Evolutionary conservation across 2,888 invertebrate genomes (phyloP).

Genomic region (Hydroisotoma schaefferi): DNA sequence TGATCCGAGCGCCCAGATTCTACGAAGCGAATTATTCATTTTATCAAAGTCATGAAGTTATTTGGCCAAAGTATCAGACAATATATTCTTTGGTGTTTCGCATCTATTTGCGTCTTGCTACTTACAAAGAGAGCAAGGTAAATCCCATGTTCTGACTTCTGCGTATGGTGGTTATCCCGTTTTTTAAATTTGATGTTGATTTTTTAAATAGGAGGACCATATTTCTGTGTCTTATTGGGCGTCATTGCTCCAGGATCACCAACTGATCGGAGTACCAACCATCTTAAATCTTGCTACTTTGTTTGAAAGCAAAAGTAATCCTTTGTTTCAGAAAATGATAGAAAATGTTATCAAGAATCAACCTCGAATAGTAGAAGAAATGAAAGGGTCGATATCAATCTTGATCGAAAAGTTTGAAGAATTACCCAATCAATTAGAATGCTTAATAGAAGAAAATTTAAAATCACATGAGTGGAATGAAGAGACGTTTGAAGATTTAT

Average conservation of each 20-base stretch:
- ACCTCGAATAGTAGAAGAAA: slow-evolving; percentile 64
- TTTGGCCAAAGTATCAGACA: slow-evolving; percentile 61
- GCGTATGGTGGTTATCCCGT: too few relatives aligned
- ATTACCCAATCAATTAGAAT: slow-evolving; percentile 23
- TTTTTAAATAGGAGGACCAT: slow-evolving; percentile 54
- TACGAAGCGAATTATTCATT: slow-evolving; percentile 56
- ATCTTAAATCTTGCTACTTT: slow-evolving; percentile 72
- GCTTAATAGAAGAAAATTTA: slow-evolving; percentile 15
- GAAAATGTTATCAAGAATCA: slow-evolving; percentile 64
- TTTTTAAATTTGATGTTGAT: too few relatives aligned
- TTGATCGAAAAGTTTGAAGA: slow-evolving; percentile 33
- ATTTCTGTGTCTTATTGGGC: slow-evolving; percentile 66
- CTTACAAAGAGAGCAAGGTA: slow-evolving; percentile 72
- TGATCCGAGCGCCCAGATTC: slow-evolving; percentile 69
- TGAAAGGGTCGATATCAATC: slow-evolving; percentile 43
- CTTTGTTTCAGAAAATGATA: slow-evolving; percentile 63
- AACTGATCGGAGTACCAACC: slow-evolving; percentile 76
- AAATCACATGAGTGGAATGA: slow-evolving; percentile 17
- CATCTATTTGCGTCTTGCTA: slow-evolving; percentile 71
- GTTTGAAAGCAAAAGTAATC: slow-evolving; percentile 65
- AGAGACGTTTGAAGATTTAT: slow-evolving; percentile 60
- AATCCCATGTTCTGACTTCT: slow-evolving; percentile 39
- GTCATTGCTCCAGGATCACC: slow-evolving; percentile 71
- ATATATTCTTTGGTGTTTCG: slow-evolving; percentile 61
- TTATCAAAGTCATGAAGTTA: slow-evolving; percentile 53